Evolutionary conservation across 2,797 vertebrate species (phyloP).

Genomic region (Petrocephalus schoutedeni): DNA sequence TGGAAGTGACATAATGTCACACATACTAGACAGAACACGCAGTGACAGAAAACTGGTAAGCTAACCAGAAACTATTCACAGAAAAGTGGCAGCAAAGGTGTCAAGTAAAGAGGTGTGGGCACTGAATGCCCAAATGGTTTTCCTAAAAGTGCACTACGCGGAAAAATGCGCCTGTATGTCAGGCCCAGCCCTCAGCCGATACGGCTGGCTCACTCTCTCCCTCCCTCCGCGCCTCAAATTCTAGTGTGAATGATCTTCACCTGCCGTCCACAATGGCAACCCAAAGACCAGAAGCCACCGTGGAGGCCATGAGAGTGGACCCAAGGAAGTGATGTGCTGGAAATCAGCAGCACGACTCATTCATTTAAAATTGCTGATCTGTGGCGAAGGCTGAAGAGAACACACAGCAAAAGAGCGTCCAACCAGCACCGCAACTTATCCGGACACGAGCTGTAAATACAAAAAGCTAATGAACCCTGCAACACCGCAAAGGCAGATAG

Average conservation of each 20-base stretch:
- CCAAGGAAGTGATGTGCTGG: not conserved
- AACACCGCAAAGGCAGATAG: not conserved
- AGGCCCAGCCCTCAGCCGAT: not conserved
- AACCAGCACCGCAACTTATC: not conserved
- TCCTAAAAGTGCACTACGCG: conserved; percentile 1
- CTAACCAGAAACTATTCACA: conserved; percentile 34
- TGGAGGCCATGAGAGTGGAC: not conserved
- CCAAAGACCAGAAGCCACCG: not conserved
- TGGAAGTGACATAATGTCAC: conserved; percentile 33
- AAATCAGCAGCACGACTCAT: not conserved
- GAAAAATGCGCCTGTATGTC: not conserved
- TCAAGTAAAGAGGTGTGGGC: conserved; percentile 14
- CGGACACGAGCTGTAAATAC: not conserved
- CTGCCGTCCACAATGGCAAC: not conserved
- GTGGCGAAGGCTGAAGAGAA: not conserved
- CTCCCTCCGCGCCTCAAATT: not conserved
- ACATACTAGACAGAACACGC: conserved; percentile 29
- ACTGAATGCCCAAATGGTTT: conserved; percentile 21
- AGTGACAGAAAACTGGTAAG: not conserved
- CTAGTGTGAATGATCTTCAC: not conserved
- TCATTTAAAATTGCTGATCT: not conserved
- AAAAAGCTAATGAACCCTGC: not conserved
- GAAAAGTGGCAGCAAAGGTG: conserved; percentile 32
- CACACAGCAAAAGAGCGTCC: not conserved
- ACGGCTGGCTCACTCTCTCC: not conserved